A percentile compares a stretch with the other conserved stretches of the same genome.
Conservation (phyloP, 2,888 invertebrate species). For the Seira sanloemensis region DNA sequence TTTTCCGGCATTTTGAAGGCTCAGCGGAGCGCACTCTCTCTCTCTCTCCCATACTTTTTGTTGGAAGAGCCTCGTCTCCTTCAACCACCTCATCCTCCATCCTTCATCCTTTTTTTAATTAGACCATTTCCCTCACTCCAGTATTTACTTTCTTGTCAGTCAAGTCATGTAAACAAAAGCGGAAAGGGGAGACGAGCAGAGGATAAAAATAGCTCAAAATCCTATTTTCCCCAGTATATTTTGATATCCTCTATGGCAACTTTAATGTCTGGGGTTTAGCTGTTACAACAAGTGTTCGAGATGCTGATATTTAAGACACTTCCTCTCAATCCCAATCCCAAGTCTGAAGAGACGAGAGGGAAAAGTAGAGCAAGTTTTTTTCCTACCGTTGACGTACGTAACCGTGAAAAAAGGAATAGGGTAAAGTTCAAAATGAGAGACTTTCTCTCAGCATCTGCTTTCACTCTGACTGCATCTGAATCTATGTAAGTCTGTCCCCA, state of each 20-base stretch:
- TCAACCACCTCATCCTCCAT: background rate
- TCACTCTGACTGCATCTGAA: background rate
- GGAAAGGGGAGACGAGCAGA: background rate
- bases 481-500: background rate
- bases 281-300: background rate
- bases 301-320: background rate
- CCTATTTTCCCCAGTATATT: too few species aligned
- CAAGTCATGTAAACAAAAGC: background rate
- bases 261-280: too few species aligned
- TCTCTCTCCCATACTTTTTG: too few species aligned
- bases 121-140: background rate
- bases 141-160: constrained; percentile 3
- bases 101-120: background rate
- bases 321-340: background rate
- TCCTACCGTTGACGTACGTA: background rate
- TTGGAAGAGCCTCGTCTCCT: too few species aligned
- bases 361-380: background rate
- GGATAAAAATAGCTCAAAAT: too few species aligned
- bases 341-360: background rate
- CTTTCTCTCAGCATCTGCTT: background rate
- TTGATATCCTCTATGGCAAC: too few species aligned
- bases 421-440: background rate
- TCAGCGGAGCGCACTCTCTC: too few species aligned
- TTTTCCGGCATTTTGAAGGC: background rate
- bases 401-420: background rate